These are phyloP conservation scores for Orchesella cincta DNA, from an alignment of 1,140 invertebrate genomes.

Conservation along the genomic window DNA sequence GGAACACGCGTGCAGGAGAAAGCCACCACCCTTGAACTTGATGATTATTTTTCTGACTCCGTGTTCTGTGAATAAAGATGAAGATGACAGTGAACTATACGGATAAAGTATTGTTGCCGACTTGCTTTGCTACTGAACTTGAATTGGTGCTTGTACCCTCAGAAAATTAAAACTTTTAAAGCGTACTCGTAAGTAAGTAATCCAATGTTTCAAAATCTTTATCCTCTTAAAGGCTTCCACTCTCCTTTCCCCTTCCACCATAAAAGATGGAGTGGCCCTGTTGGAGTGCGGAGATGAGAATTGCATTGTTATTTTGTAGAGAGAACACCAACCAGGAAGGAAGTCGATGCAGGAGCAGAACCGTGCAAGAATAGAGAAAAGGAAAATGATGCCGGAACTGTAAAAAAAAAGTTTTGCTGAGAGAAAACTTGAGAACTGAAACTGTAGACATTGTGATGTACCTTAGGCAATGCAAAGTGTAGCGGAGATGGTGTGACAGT, in stretches of 20 bases:
- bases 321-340: too few relatives aligned
- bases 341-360: too few relatives aligned
- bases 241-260: not conserved
- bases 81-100: not conserved
- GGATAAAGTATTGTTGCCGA: not conserved
- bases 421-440: too few relatives aligned
- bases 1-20: not conserved
- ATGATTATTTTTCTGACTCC: not conserved
- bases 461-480: too few relatives aligned
- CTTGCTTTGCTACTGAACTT: not conserved
- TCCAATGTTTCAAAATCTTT: not conserved
- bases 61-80: not conserved
- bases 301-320: too few relatives aligned
- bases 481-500: not conserved
- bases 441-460: too few relatives aligned
- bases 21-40: slow-evolving; percentile 4
- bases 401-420: too few relatives aligned
- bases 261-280: not conserved
- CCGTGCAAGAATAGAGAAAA: too few relatives aligned
- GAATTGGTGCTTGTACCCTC: not conserved
- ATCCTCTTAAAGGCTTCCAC: not conserved
- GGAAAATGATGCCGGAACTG: too few relatives aligned
- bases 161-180: slow-evolving; percentile 12
- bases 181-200: not conserved
- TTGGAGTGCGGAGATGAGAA: slow-evolving; percentile 5